Evolutionary conservation across 2,113 vertebrate species (phyloP), one percentile per base, ranked within the genome.

Genomic region (Triplophysa tibetana): DNA sequence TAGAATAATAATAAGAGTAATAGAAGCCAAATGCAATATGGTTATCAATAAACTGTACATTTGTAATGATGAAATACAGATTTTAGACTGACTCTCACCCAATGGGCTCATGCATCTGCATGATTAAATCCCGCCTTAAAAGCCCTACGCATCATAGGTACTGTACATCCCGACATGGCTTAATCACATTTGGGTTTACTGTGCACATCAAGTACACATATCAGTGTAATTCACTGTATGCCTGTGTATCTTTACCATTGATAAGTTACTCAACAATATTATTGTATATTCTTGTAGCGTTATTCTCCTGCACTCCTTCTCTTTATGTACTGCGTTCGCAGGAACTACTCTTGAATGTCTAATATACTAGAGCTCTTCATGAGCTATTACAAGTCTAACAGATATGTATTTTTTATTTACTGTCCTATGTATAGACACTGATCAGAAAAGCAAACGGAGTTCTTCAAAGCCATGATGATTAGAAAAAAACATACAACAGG

Each of bases 81-180:
- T 62, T 33, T 38, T 29, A 70, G 48, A 52, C 64, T 29, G 14
- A 64, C 65, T 45, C 26, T n/a, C 26, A 48, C 16, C 26, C 80
- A 66, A n/a, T 14, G 41, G 38, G 21, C 48, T 24, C 43, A 41
- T 29, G 54, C 17, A 56, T 69, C 33, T 64, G 21, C 50, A 19
- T 19, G n/a, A 76, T 82, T 23, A 54, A 82, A 82, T 84, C 38
- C 24, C 1, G 67, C 52, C 74, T 70, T 86, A 78, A 82, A 75
- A 86, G 85, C 76, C 26, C 43, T 70, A 75, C 8, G 52, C 61
- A 64, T 65, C 61, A 13, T 52, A 77, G 56, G 72, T 63, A 66
- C 62, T 29, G 26, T 29, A 29, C 26, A 66, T 56, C 21, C 56
- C 26, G 14, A 26, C 38, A 75, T 56, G 17, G 24, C 26, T 77